Percentiles rank a stretch among this genome's conserved stretches.
These are phyloP conservation scores for Crotalus helleri DNA, from an alignment of 2,113 vertebrate genomes.

Conservation along the genomic window DNA sequence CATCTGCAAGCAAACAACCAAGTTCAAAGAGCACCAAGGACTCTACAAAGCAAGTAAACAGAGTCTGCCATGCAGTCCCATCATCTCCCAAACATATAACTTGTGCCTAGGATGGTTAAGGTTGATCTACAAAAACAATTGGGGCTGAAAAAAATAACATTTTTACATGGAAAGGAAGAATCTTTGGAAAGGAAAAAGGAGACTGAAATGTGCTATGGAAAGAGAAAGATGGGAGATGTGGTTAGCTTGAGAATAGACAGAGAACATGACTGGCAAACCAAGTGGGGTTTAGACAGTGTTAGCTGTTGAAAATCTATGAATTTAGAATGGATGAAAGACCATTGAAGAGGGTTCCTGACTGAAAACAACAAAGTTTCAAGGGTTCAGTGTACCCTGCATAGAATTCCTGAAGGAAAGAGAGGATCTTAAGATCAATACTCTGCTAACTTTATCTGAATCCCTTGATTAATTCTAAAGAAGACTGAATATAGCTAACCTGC, in stretches of 20 bases:
- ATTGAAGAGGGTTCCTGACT: not conserved
- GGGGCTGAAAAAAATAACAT: not conserved
- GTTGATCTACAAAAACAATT: not conserved
- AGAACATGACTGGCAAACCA: not conserved
- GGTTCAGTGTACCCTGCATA: not conserved
- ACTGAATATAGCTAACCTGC: not conserved
- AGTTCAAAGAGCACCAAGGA: not conserved
- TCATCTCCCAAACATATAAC: not conserved
- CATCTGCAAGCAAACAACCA: not conserved
- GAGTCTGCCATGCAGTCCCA: not conserved
- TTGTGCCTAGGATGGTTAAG: not conserved
- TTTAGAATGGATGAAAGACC: not conserved
- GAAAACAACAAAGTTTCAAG: not conserved
- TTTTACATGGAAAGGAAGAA: not conserved
- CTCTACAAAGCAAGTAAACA: not conserved
- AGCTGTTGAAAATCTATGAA: not conserved
- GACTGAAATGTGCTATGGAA: not conserved
- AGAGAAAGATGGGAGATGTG: not conserved
- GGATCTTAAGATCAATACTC: not conserved
- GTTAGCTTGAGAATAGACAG: not conserved
- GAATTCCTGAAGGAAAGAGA: not conserved
- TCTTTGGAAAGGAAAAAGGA: not conserved
- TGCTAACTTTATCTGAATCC: not conserved
- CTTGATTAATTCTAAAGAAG: not conserved
- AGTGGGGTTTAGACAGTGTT: not conserved